A percentile compares a stretch with the other conserved stretches of the same genome.
Conservation (phyloP, 2,888 invertebrate species). For the Chesias legatella region DNA sequence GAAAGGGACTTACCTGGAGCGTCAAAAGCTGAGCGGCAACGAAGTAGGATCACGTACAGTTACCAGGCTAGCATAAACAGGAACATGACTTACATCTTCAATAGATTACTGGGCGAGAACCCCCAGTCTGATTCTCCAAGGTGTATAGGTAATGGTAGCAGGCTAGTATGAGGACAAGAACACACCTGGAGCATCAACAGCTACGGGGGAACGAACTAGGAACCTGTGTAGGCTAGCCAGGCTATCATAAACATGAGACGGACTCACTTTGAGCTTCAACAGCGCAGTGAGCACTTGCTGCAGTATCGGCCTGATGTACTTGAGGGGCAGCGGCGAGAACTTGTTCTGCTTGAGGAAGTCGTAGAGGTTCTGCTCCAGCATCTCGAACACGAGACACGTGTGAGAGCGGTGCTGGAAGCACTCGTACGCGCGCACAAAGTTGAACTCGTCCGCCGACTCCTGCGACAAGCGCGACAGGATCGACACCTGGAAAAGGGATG, state of each 20-base stretch:
- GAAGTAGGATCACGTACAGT: no score
- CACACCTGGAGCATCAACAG: no score
- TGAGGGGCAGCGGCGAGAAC: constrained; percentile 98
- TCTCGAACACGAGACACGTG: constrained; percentile 99
- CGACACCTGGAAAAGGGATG: constrained; percentile 83
- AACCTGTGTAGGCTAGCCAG: not conserved
- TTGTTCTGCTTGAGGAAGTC: constrained; percentile 99
- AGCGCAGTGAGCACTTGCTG: constrained; percentile 96
- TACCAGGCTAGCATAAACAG: constrained; percentile 2
- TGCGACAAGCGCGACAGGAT: constrained; percentile 95
- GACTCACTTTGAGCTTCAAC: constrained; percentile 90
- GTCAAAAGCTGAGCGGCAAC: no score
- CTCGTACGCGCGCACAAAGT: constrained; percentile 99
- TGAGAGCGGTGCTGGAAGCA: constrained; percentile 99
- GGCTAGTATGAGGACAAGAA: not conserved
- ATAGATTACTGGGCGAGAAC: constrained; percentile 87
- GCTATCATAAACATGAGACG: constrained; percentile 1
- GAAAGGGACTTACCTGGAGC: no score
- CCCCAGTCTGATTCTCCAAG: no score
- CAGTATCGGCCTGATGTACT: constrained; percentile 98
- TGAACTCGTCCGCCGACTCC: constrained; percentile 99
- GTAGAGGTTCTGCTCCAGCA: constrained; percentile 99
- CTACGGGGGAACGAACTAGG: no score
- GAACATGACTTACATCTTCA: constrained; percentile 90
- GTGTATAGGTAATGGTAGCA: no score